Evolutionary conservation across 2,113 vertebrate species (phyloP), one percentile per base, ranked within the genome.

Genomic region (Pachycephala philippinensis): DNA sequence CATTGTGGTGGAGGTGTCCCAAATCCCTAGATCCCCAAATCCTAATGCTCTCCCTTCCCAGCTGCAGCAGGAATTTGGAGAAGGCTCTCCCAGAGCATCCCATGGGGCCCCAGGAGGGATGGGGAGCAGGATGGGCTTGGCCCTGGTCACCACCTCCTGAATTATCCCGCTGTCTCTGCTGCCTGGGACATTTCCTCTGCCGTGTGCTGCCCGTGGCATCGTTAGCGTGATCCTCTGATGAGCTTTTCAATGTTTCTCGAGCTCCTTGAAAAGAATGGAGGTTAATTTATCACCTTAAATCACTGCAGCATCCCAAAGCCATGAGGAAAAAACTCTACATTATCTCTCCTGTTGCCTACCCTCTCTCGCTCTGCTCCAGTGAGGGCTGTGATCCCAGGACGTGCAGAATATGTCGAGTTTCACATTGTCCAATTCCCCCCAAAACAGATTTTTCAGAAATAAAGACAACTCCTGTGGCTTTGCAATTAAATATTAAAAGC

Each of bases 401-500:
- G 0, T 65, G 66, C 50, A 50, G 56, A 61, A 61, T 37, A 30
- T 27, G 23, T 40, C 2, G 18, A 90, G 63, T 50, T 89, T 89
- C 68, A 37, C 7, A 5, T 76, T 80, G 69, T 69, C 71, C 87
- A 81, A 93, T 90, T 95, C 87, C 87, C 45, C 54, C 63, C 47
- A 69, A 47, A 84, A 56, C 64, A 90, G 63, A 96, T 97, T 96
- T 97, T 97, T 97, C 95, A 96, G 78, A 96, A 96, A 88, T 93
- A 97, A 97, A 96, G 96, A 96, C 89, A 97, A 97, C 83, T 97
- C 87, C 87, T 47, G 84, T 97, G 97, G 95, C 92, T 97, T 97
- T 97, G 95, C 71, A 98, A 97, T 98, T 96, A 97, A 96, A 97
- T 81, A 93, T 93, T 97, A 96, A 97, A 97, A 95, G 70, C 75